Conservation (phyloP, 2,888 invertebrate genomes). For the Oeneis ivallda region DNA sequence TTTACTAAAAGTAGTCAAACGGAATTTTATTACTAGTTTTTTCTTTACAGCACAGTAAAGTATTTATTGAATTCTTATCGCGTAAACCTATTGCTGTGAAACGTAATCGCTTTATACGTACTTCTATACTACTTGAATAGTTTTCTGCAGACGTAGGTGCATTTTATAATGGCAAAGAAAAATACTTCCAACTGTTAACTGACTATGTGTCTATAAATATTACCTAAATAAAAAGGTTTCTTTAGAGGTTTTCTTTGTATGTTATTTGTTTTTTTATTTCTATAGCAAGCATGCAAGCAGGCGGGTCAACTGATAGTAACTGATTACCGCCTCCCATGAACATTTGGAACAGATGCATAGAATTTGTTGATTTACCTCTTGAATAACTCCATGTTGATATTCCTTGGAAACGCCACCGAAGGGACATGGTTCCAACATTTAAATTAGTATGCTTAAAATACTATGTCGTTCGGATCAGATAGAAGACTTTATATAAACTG, state of each 20-base stretch:
- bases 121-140: constrained; percentile 1
- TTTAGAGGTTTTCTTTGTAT: neutral
- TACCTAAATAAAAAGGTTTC: neutral
- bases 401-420: too few relatives aligned
- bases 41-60: constrained; percentile 45
- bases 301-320: too few relatives aligned
- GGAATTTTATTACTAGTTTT: neutral
- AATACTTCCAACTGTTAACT: neutral
- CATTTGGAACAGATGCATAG: too few relatives aligned
- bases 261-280: too few relatives aligned
- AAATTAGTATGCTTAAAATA: too few relatives aligned
- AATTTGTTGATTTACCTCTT: too few relatives aligned
- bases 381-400: too few relatives aligned
- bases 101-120: constrained; percentile 23
- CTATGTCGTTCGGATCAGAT: too few relatives aligned
- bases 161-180: neutral
- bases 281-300: too few relatives aligned
- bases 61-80: constrained; percentile 68
- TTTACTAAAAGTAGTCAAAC: neutral
- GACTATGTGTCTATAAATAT: neutral
- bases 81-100: constrained; percentile 28
- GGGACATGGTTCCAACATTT: too few relatives aligned
- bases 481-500: too few relatives aligned
- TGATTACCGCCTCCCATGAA: too few relatives aligned
- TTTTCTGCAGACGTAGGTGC: neutral